These are phyloP conservation scores for Exephanes ischioxanthus DNA, from an alignment of 2,888 invertebrate species.

Conservation along the genomic window DNA sequence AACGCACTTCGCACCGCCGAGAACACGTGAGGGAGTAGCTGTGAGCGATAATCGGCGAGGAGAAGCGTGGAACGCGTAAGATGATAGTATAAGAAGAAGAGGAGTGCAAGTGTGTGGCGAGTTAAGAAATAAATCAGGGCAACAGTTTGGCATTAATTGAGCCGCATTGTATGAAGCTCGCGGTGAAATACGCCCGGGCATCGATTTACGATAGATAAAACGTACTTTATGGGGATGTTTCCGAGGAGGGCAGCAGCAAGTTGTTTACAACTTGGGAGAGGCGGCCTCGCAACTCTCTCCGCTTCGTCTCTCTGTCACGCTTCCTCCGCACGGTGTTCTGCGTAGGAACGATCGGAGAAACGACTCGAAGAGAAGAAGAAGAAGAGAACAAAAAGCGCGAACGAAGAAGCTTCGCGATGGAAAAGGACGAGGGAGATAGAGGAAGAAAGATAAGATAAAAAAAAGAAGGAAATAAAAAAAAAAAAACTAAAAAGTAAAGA, in stretches of 20 bases:
- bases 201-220: slow-evolving; percentile 85
- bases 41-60: slow-evolving; percentile 17
- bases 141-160: slow-evolving; percentile 84
- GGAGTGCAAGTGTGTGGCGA: slow-evolving; percentile 63
- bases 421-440: slow-evolving; percentile 18
- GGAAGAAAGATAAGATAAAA: slow-evolving; percentile 5
- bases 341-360: slow-evolving; percentile 42
- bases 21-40: background rate
- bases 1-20: slow-evolving; percentile 7
- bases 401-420: background rate
- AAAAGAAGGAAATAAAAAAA: background rate
- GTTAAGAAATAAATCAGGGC: slow-evolving; percentile 83
- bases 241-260: slow-evolving; percentile 76
- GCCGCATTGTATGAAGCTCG: slow-evolving; percentile 82
- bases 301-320: slow-evolving; percentile 30
- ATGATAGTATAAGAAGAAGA: slow-evolving; percentile 22
- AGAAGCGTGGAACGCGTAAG: background rate
- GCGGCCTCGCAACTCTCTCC: slow-evolving; percentile 60
- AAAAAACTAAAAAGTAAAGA: background rate
- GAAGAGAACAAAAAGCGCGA: slow-evolving; percentile 12
- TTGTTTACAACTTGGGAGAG: slow-evolving; percentile 80
- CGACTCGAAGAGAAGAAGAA: background rate
- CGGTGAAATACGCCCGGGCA: slow-evolving; percentile 82
- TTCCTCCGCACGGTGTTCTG: slow-evolving; percentile 1
- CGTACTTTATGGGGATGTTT: slow-evolving; percentile 84